Conservation (phyloP, 2,797 vertebrate species). For the Zenarchopterus dispar region DNA sequence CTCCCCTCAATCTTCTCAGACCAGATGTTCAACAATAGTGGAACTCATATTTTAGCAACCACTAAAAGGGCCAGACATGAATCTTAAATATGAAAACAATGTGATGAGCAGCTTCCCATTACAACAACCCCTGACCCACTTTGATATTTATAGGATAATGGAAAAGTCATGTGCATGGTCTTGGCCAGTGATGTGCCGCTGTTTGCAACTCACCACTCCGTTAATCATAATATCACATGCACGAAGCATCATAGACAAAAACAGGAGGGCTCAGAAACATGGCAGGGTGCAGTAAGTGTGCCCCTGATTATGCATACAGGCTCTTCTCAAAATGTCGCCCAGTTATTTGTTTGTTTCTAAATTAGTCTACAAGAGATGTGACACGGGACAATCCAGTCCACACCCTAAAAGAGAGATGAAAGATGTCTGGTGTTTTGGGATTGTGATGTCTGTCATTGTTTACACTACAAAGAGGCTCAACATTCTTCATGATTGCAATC, state of each 20-base stretch:
- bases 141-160: constrained; percentile 73
- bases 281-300: constrained; percentile 1
- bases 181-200: constrained; percentile 24
- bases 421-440: no score
- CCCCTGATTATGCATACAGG: constrained; percentile 1
- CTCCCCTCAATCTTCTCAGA: constrained; percentile 20
- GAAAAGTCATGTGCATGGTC: constrained; percentile 40
- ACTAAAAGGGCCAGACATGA: constrained; percentile 37
- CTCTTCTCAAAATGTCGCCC: constrained; percentile 18
- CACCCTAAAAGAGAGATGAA: no score
- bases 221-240: constrained; percentile 41
- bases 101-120: constrained; percentile 44
- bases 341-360: constrained; percentile 6
- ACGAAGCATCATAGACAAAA: constrained; percentile 44
- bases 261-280: constrained; percentile 48
- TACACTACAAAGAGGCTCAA: no score
- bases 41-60: constrained; percentile 37
- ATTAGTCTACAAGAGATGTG: not conserved
- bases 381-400: no score
- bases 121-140: constrained; percentile 70
- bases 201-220: constrained; percentile 26
- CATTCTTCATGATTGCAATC: constrained; percentile 1
- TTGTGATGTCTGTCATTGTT: no score
- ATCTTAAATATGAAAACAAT: constrained; percentile 55
- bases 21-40: constrained; percentile 56